Evolutionary conservation across 2,888 invertebrate species (phyloP), one percentile per base, ranked within the genome.

Genomic region (Athripsodes cinereus): DNA sequence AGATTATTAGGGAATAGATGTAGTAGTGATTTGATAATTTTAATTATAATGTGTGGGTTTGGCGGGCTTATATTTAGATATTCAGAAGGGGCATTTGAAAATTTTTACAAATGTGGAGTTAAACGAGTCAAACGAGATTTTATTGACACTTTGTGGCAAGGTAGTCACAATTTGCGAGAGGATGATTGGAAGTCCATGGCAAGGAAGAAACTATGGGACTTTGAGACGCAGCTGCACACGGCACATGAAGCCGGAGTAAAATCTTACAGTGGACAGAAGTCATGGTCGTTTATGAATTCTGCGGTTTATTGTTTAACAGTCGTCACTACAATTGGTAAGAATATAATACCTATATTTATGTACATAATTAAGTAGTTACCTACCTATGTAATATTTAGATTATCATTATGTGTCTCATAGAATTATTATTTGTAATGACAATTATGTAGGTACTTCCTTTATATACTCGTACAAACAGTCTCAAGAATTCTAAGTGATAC

Each of bases 101-200:
- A 88, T 61, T 87, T 87, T 62, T 92, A 90, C 73, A 94, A 94
- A 74, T 92, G 92, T 69, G 90, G 91, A 8, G 90, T 92, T 47
- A 90, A 92, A 66, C 81, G 89, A 66, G 90, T 93, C 0, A 92
- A 92, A 69, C 78, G 93, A 3, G 90, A 91, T 71, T 92, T 94
- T 65, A 84, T 94, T 58, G 92, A 92, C 67, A 81, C 83, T 61
- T 78, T 95, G 46, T 92, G 93, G 92, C 78, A 83, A 54, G 83
- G 85, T 59, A 92, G 91, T 71, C 90, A 90, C 70, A 86, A 87
- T 68, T 75, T 92, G 73, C 81, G 87, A 55, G 92, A 92, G 71
- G 92, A 93, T 52, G 92, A 93, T 68, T 93, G 93, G 93, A 92
- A 92, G 68, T 87, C 88, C 11, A 79, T 89, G 76, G 93, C 93